Conservation (phyloP, 2,113 vertebrate species). For the Sander lucioperca region DNA sequence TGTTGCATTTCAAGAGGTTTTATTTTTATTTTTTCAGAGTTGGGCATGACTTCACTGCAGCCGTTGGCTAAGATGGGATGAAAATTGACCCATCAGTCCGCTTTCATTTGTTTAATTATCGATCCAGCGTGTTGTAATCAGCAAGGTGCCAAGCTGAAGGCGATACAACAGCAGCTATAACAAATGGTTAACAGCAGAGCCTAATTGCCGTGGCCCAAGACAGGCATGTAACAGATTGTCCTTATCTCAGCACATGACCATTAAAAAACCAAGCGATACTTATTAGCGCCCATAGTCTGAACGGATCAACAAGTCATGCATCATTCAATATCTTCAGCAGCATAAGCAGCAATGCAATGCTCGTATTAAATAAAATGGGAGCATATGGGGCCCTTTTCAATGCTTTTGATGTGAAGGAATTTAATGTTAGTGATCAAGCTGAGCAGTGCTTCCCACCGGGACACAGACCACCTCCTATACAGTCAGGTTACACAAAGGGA, state of each 20-base stretch:
- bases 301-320: conserved; percentile 41
- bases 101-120: conserved; percentile 83
- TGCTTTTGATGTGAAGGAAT: conserved; percentile 23
- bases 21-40: neutral
- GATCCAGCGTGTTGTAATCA: conserved; percentile 78
- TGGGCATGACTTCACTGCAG: neutral
- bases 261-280: conserved; percentile 20
- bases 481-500: conserved; percentile 15
- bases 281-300: conserved; percentile 36
- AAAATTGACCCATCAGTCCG: conserved; percentile 66
- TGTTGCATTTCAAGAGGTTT: conserved; percentile 14
- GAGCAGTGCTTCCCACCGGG: neutral
- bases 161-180: conserved; percentile 50
- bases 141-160: conserved; percentile 62
- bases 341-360: neutral
- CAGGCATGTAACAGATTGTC: conserved; percentile 38
- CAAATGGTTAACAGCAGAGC: conserved; percentile 71
- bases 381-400: conserved; percentile 5
- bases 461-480: conserved; percentile 1
- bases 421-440: conserved; percentile 14
- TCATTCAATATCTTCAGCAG: conserved; percentile 32
- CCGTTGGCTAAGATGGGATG: conserved; percentile 36
- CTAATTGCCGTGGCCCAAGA: conserved; percentile 62
- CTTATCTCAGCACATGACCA: conserved; percentile 64
- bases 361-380: conserved; percentile 21